Evolutionary conservation across 2,113 vertebrate genomes (phyloP).

Genomic region (Cyrtonyx montezumae): DNA sequence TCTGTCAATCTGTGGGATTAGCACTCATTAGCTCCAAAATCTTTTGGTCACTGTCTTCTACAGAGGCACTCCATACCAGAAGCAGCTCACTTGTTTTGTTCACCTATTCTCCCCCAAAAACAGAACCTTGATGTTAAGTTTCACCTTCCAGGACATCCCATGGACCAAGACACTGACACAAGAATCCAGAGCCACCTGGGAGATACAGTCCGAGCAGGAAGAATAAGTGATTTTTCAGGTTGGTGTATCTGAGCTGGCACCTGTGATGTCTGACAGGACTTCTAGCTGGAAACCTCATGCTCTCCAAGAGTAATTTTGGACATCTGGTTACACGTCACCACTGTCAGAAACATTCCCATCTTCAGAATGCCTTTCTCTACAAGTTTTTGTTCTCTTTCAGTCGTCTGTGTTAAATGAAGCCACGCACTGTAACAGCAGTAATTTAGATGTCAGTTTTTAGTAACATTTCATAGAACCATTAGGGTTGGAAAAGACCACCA

Average conservation of each 20-base stretch:
- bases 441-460: neutral
- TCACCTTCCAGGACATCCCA: neutral
- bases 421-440: neutral
- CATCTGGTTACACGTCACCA: neutral
- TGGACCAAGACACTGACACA: neutral
- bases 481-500: too few species aligned
- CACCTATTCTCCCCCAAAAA: neutral
- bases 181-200: accelerated
- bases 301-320: neutral
- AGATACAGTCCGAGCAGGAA: neutral
- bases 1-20: neutral
- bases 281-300: neutral
- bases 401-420: neutral
- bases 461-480: neutral
- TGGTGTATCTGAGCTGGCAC: neutral
- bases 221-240: neutral
- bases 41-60: neutral
- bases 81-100: neutral
- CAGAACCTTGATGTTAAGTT: neutral
- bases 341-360: neutral
- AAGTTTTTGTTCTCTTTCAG: neutral
- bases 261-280: neutral
- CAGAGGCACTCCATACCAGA: neutral
- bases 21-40: neutral
- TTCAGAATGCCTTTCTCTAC: neutral